Conservation (phyloP, 2,888 invertebrate species). For the Trichopria drosophilae region DNA sequence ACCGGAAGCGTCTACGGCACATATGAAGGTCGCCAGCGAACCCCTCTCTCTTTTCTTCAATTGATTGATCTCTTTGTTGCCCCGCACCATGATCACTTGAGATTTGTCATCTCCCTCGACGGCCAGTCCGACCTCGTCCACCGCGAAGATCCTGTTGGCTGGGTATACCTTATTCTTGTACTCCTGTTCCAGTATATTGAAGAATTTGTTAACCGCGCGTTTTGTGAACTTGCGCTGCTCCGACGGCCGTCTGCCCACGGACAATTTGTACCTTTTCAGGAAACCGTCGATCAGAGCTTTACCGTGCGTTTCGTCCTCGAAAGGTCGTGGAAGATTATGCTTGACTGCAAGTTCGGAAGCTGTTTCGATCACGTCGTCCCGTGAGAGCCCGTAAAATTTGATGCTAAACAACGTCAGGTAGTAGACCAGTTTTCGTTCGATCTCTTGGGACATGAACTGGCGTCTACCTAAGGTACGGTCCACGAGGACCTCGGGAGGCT, state of each 20-base stretch:
- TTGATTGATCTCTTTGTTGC: not conserved
- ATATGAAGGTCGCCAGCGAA: not conserved
- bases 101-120: not conserved
- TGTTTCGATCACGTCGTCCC: not conserved
- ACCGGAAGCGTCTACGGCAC: conserved; percentile 3
- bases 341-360: not conserved
- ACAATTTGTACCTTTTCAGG: not conserved
- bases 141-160: not conserved
- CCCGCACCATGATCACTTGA: not conserved
- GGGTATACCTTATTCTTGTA: not conserved
- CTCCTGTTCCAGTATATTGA: not conserved
- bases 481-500: too few species aligned
- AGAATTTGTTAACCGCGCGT: conserved; percentile 1
- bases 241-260: too few species aligned
- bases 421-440: too few species aligned
- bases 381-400: conserved; percentile 4
- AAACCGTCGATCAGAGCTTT: not conserved
- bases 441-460: too few species aligned
- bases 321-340: not conserved
- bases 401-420: too few species aligned
- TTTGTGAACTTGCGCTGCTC: too few species aligned
- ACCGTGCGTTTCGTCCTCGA: not conserved
- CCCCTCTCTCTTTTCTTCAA: not conserved
- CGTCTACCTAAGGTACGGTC: too few species aligned
- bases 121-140: conserved; percentile 1